A percentile compares a stretch with the other conserved stretches of the same genome.
Evolutionary conservation across 2,797 vertebrate species (phyloP).

Genomic region (Sebastes taczanowskii): DNA sequence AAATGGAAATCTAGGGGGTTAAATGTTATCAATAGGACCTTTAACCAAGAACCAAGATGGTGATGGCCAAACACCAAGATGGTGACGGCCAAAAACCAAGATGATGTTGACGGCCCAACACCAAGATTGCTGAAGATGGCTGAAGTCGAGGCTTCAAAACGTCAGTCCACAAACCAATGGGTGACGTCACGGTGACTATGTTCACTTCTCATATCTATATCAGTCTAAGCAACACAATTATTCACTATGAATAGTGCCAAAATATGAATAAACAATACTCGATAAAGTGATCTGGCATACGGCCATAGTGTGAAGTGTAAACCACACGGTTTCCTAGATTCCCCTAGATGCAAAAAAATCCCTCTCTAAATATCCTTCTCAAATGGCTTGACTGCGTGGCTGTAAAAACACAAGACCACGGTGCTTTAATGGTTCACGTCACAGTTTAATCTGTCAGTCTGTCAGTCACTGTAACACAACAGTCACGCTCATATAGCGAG

Average conservation of each 20-base stretch:
- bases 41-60: too few species aligned
- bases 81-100: too few species aligned
- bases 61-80: too few species aligned
- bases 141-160: too few species aligned
- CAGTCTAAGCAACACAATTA: background rate
- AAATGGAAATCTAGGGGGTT: too few species aligned
- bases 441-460: background rate
- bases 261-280: background rate
- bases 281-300: background rate
- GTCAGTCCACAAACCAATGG: too few species aligned
- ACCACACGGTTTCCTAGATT: background rate
- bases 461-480: too few species aligned
- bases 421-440: background rate
- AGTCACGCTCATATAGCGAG: too few species aligned
- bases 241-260: background rate
- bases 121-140: too few species aligned
- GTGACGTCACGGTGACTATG: background rate
- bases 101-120: too few species aligned
- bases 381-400: background rate
- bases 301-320: background rate
- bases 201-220: background rate
- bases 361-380: background rate
- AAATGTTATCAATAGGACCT: too few species aligned
- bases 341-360: background rate
- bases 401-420: background rate